Percentiles rank a stretch among this genome's conserved stretches.
phyloP scores from a whole-genome alignment of 2,113 vertebrate genomes.

The Chloropsis hardwickii region DNA sequence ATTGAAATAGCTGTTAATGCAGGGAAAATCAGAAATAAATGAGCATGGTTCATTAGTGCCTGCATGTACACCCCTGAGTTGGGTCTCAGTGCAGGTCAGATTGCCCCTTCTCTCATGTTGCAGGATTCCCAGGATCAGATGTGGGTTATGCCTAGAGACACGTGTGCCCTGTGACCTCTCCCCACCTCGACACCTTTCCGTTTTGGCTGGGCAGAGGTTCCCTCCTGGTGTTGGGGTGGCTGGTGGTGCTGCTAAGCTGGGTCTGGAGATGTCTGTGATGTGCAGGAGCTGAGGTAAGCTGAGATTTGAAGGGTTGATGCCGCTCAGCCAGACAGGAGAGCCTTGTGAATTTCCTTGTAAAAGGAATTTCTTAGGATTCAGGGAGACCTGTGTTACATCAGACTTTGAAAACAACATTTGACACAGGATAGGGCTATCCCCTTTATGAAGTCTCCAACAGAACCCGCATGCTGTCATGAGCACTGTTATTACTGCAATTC shows the following conservation, averaged over 20 bases:
- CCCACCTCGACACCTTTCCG: not conserved
- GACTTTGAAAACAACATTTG: conserved; percentile 14
- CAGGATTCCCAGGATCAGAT: not conserved
- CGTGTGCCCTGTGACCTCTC: not conserved
- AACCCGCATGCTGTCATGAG: not conserved
- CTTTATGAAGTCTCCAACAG: not conserved
- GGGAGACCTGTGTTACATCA: conserved; percentile 14
- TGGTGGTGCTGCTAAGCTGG: not conserved
- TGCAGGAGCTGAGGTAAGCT: not conserved
- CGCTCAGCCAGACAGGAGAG: not conserved
- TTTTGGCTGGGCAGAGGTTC: not conserved
- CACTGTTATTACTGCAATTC: not conserved
- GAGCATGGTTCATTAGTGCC: not conserved
- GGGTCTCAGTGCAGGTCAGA: not conserved
- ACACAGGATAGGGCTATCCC: conserved; percentile 29
- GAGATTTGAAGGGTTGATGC: not conserved
- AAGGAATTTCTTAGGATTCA: conserved; percentile 40
- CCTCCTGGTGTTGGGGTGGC: not conserved
- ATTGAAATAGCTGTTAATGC: not conserved
- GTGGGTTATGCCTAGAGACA: not conserved
- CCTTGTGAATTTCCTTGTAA: conserved; percentile 38
- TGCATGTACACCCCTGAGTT: not conserved
- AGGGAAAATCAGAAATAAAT: conserved; percentile 6
- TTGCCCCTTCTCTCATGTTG: not conserved
- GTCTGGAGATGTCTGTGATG: not conserved